Conservation (phyloP, 2,888 invertebrate genomes). For the Ormyrus nitidulus region DNA sequence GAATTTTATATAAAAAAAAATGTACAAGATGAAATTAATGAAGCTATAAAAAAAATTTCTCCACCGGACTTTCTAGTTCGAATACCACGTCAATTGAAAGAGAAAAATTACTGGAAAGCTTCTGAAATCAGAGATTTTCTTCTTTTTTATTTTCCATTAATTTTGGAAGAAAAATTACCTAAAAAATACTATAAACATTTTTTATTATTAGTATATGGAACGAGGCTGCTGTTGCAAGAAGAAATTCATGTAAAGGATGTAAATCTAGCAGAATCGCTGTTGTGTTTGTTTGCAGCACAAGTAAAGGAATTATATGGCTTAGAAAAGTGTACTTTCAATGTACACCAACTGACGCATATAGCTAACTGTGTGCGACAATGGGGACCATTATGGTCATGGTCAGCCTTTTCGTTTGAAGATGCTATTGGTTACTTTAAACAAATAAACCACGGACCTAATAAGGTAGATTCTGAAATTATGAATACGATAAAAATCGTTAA, state of each 20-base stretch:
- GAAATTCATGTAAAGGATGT: conserved; percentile 27
- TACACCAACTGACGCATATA: not conserved
- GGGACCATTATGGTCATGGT: conserved; percentile 1
- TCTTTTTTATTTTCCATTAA: not conserved
- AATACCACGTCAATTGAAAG: not conserved
- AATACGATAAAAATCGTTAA: conserved; percentile 37
- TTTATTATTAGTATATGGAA: conserved; percentile 6
- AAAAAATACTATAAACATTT: conserved; percentile 32
- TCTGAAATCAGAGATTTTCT: not conserved
- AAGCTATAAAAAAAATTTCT: conserved; percentile 2
- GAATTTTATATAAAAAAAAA: conserved; percentile 16
- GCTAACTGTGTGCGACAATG: not conserved
- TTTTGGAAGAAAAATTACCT: not conserved
- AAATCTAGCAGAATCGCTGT: conserved; percentile 3
- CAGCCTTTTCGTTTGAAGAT: conserved; percentile 2
- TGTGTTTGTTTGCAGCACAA: not conserved
- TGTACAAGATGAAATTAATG: conserved; percentile 2
- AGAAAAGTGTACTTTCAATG: not conserved
- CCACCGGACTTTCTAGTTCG: conserved; percentile 17
- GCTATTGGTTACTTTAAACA: not conserved
- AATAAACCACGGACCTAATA: not conserved
- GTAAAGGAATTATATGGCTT: not conserved
- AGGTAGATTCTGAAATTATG: conserved; percentile 34
- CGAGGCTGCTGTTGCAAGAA: not conserved
- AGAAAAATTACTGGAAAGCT: not conserved